A percentile compares a stretch with the other conserved stretches of the same genome.
Conservation (phyloP, 2,888 invertebrate genomes). For the Drosophila paranaensis region DNA sequence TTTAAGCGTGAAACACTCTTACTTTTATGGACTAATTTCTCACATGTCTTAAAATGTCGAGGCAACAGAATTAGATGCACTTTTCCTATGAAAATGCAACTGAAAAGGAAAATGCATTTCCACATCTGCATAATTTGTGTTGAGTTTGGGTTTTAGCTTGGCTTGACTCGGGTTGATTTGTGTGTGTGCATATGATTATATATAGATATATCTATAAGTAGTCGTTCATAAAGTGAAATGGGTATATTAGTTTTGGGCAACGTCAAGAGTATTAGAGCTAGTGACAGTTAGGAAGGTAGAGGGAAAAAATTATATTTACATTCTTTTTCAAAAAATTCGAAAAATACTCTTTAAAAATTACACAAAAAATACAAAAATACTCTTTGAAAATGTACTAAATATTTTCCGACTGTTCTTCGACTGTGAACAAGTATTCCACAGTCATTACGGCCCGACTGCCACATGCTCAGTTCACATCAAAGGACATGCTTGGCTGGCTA, state of each 20-base stretch:
- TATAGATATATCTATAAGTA: not conserved
- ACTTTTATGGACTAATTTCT: conserved; percentile 26
- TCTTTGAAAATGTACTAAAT: no score
- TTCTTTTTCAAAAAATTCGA: no score
- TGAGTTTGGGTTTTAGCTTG: conserved; percentile 19
- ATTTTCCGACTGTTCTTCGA: not conserved
- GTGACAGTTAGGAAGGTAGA: no score
- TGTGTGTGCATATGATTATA: conserved; percentile 6
- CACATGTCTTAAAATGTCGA: conserved; percentile 7
- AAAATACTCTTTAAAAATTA: no score
- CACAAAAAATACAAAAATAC: no score
- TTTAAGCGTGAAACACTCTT: not conserved
- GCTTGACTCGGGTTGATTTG: not conserved
- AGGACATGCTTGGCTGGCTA: conserved; percentile 71
- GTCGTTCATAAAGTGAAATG: not conserved
- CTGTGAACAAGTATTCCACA: not conserved
- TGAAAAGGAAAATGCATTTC: conserved; percentile 35
- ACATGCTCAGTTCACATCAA: conserved; percentile 46
- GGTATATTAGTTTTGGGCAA: not conserved
- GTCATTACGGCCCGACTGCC: not conserved
- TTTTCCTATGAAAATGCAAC: conserved; percentile 53
- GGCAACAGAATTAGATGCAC: conserved; percentile 36
- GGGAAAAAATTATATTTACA: no score
- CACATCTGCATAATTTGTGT: conserved; percentile 58
- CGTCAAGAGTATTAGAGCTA: no score